Conservation (phyloP, 1,140 invertebrate genomes). For the Triops longicaudatus region DNA sequence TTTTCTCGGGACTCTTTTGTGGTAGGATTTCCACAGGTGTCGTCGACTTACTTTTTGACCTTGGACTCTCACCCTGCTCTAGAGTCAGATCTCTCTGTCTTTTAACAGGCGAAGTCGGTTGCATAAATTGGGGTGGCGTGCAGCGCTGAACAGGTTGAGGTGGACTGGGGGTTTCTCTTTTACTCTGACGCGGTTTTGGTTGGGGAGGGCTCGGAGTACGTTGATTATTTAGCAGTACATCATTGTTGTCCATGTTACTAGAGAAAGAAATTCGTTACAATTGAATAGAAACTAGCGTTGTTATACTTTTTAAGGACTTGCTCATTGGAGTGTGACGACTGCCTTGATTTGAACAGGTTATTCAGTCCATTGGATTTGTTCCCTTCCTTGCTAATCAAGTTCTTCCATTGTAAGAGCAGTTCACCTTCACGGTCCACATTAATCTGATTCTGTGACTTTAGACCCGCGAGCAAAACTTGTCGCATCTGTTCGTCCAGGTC, state of each 20-base stretch:
- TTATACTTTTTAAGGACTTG: neutral
- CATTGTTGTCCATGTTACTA: neutral
- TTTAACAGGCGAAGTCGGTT: neutral
- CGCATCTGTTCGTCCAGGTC: slow-evolving; percentile 32
- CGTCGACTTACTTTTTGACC: neutral
- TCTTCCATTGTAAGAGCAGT: slow-evolving; percentile 33
- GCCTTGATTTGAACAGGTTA: neutral
- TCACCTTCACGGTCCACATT: slow-evolving; percentile 34
- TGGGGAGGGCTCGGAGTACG: neutral
- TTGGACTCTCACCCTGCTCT: neutral
- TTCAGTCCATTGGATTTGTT: neutral
- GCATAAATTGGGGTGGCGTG: neutral
- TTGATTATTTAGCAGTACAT: neutral
- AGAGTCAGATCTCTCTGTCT: neutral
- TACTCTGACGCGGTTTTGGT: slow-evolving; percentile 29
- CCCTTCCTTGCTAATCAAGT: slow-evolving; percentile 29
- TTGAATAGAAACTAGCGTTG: neutral
- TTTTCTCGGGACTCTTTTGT: neutral
- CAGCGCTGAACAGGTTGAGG: slow-evolving; percentile 32
- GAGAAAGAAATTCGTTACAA: neutral
- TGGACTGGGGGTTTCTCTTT: slow-evolving; percentile 33
- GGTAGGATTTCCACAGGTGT: neutral
- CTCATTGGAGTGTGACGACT: neutral
- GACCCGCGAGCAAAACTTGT: slow-evolving; percentile 31
- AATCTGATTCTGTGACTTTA: slow-evolving; percentile 33